Base-by-base conservation (phyloP, 2,888 invertebrate species). In the Alentia gelatinosa region DNA sequence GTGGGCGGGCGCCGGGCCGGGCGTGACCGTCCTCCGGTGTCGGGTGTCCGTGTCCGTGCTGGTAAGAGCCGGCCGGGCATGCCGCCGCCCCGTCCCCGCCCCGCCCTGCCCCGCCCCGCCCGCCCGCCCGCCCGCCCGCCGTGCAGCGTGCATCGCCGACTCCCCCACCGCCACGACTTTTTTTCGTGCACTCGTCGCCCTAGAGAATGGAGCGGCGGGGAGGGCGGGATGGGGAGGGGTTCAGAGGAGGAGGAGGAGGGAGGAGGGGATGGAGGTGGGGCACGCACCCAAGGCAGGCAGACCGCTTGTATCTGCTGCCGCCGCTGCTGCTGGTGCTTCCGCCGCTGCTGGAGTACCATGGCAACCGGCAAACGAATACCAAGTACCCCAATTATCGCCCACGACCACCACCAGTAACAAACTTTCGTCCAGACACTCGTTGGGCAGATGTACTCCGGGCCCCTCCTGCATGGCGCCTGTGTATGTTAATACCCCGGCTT, bases 351-450 rank as follows among this genome's bases (percentile, higher is more conserved):
- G 39, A 86, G 47, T 50, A 86, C 86, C 86, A 86, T 86, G 47
- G 86, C 86, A 86, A 86, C 86, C 86, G 47, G 35, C 50, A 86
- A 86, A 47, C 86, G 26, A 86, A 79, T 23, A 39, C 23, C 47
- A 86, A 86, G 26, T 26, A 47, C 47, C 86, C 50, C 50, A 26
- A 86, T 47, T 30, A 86, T 42, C 86, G 86, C 86, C 26, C 86
- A 33, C 37, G 86, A 42, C 26, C 86, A 33, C 37, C 79, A 39
- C 5, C 39, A 79, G 5, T 19, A 79, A 79, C 79, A 79, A 79
- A 79, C 79, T 79, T 79, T 79, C 37, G n/a, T n/a, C 39, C 79
- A 35, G 56, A 56, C 12, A 19, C 9, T 56, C n/a, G 56, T 56
- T n/a, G 56, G n/a, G 56, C 5, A n/a, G 3, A 3, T 19, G 56